Percentiles rank a stretch among this genome's conserved stretches.
These are phyloP conservation scores for Crax fasciolata DNA, from an alignment of 2,797 vertebrate species.

Conservation along the genomic window DNA sequence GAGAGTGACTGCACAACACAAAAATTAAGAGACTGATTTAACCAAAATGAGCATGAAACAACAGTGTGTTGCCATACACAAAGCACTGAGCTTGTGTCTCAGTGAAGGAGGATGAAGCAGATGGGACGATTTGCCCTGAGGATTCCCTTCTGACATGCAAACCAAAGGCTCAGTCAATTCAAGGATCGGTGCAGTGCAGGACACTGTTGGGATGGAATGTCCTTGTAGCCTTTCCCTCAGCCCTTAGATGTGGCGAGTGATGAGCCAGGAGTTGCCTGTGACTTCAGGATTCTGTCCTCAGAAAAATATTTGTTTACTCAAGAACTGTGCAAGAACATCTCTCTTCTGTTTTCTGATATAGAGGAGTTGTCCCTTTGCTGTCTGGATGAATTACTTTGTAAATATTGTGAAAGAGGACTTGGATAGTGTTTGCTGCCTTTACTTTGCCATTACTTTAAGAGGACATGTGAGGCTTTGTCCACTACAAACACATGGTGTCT, in stretches of 20 bases:
- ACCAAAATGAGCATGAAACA: slow-evolving; percentile 31
- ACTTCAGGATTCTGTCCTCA: not conserved
- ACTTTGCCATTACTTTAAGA: slow-evolving; percentile 5
- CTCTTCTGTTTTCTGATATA: not conserved
- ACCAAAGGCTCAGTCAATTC: fast-evolving
- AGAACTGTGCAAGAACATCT: not conserved
- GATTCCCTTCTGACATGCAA: not conserved
- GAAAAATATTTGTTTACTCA: not conserved
- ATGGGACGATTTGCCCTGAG: not conserved
- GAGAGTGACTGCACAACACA: slow-evolving; percentile 38
- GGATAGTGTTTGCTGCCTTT: not conserved
- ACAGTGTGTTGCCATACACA: not conserved
- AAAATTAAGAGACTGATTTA: slow-evolving; percentile 36
- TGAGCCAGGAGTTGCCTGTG: not conserved
- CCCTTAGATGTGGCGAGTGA: not conserved
- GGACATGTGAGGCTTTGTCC: not conserved
- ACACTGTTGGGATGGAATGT: not conserved
- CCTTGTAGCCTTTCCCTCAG: not conserved
- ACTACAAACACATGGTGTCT: not conserved
- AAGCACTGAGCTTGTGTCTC: not conserved
- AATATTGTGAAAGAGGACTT: not conserved
- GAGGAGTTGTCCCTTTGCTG: not conserved
- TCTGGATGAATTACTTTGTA: not conserved
- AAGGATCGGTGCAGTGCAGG: not conserved
- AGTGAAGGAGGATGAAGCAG: not conserved